Conservation (phyloP, 2,888 invertebrate genomes). For the Mantis religiosa region DNA sequence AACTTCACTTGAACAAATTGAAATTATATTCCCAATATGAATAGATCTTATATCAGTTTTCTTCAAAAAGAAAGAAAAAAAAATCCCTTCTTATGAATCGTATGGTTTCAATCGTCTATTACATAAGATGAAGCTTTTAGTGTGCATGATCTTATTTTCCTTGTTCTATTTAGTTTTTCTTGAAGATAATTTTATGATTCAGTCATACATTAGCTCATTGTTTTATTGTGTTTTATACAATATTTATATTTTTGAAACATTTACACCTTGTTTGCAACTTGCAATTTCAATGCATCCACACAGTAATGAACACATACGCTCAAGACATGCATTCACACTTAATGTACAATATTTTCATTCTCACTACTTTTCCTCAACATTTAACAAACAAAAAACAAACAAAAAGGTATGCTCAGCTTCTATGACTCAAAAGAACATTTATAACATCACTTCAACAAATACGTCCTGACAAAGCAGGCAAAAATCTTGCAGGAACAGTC, state of each 20-base stretch:
- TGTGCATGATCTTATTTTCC: neutral
- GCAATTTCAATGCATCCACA: neutral
- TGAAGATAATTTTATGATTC: neutral
- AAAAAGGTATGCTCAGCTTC: neutral
- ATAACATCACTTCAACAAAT: neutral
- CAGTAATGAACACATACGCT: neutral
- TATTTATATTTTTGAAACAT: neutral
- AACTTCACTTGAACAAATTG: neutral
- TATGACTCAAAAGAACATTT: slow-evolving; percentile 7
- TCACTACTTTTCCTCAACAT: neutral
- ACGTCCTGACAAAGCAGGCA: neutral
- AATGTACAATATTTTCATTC: neutral
- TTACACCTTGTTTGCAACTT: neutral
- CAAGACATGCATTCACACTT: neutral
- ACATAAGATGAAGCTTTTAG: neutral
- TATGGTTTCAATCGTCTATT: neutral
- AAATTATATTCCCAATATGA: neutral
- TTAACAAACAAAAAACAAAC: neutral
- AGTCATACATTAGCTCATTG: neutral
- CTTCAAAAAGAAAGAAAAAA: neutral
- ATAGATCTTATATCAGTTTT: neutral
- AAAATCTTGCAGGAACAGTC: slow-evolving; percentile 13
- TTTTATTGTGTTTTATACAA: neutral
- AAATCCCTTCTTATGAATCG: neutral
- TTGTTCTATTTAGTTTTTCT: slow-evolving; percentile 10